Percentiles rank a stretch among this genome's conserved stretches.
These are phyloP conservation scores for Odontothrips loti DNA, from an alignment of 2,888 invertebrate species.

Conservation along the genomic window DNA sequence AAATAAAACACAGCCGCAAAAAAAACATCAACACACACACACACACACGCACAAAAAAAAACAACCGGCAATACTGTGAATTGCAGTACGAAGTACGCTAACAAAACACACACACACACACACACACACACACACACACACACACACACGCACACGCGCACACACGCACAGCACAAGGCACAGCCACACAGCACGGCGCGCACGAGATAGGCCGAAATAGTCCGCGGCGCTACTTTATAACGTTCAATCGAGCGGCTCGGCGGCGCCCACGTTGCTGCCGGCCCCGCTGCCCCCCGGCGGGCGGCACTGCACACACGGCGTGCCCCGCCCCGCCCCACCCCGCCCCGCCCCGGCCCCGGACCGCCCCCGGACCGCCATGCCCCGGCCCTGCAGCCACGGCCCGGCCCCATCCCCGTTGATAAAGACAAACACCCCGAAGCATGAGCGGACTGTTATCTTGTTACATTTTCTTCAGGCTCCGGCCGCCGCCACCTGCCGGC, in stretches of 20 bases:
- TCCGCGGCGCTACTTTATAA: too few species aligned
- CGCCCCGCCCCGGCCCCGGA: neutral
- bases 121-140: neutral
- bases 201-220: too few species aligned
- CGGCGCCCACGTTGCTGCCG: too few species aligned
- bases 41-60: conserved; percentile 34
- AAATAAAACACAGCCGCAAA: too few species aligned
- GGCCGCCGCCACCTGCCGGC: too few species aligned
- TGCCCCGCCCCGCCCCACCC: neutral
- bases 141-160: neutral
- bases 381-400: neutral
- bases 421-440: neutral
- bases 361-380: neutral
- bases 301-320: neutral
- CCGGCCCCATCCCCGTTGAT: neutral
- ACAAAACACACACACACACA: neutral
- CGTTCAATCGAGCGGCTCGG: too few species aligned
- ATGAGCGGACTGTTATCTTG: neutral
- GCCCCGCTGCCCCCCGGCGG: too few species aligned
- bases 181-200: too few species aligned
- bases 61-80: too few species aligned
- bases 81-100: too few species aligned
- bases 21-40: too few species aligned
- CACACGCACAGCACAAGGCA: neutral
- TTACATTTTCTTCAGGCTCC: neutral